Percentiles rank a stretch among this genome's conserved stretches.
phyloP scores from a whole-genome alignment of 2,888 invertebrate species.

The Troides aeacus region DNA sequence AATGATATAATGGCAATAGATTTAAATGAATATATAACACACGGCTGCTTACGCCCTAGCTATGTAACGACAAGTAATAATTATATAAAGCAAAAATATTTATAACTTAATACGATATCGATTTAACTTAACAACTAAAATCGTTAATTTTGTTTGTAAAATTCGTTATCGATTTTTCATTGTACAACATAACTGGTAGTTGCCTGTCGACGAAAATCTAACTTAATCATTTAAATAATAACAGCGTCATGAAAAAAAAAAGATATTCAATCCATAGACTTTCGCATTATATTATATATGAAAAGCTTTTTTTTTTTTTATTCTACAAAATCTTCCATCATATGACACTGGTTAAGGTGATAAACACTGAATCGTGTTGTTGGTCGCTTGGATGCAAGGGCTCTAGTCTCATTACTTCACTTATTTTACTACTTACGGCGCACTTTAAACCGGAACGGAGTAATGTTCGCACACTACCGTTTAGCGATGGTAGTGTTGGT shows the following conservation, averaged over 20 bases:
- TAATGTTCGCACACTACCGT: too few species aligned
- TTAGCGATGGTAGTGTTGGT: too few species aligned
- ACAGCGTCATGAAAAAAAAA: background rate
- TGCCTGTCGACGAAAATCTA: background rate
- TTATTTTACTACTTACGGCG: too few species aligned
- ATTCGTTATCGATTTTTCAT: slow-evolving; percentile 59
- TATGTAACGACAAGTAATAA: slow-evolving; percentile 23
- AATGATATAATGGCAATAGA: slow-evolving; percentile 42
- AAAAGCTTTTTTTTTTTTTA: too few species aligned
- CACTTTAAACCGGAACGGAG: too few species aligned
- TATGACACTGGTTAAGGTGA: too few species aligned
- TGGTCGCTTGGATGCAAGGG: too few species aligned
- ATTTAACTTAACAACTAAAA: slow-evolving; percentile 49
- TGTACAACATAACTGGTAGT: slow-evolving; percentile 40
- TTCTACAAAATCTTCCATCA: too few species aligned
- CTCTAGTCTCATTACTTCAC: too few species aligned
- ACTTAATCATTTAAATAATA: background rate
- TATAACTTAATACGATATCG: slow-evolving; percentile 42
- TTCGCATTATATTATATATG: too few species aligned
- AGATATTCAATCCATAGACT: background rate
- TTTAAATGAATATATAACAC: slow-evolving; percentile 38
- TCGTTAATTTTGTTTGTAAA: slow-evolving; percentile 44
- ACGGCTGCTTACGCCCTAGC: slow-evolving; percentile 34
- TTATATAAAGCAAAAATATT: slow-evolving; percentile 34
- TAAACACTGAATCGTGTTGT: too few species aligned